phyloP scores from a whole-genome alignment of 2,113 vertebrate species.

The Numenius arquata region DNA sequence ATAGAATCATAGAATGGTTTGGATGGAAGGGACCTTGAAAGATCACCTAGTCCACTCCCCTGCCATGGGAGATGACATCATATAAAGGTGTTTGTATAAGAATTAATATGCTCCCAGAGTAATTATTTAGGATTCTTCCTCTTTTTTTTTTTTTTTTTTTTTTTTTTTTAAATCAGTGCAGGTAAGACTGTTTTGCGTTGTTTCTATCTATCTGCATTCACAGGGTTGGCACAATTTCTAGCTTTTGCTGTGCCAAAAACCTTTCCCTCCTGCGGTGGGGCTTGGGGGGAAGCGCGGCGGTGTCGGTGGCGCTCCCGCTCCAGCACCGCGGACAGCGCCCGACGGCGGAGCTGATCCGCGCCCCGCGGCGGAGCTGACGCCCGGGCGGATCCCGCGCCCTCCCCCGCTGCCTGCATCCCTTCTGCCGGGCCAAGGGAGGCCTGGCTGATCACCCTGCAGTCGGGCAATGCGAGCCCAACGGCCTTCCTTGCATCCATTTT shows the following conservation, averaged over 20 bases:
- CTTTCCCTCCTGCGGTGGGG: fast-evolving
- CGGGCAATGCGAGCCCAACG: fast-evolving
- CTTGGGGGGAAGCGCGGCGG: fast-evolving
- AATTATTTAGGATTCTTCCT: not conserved
- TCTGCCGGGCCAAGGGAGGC: not conserved
- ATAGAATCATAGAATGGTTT: not conserved
- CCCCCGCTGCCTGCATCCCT: not conserved
- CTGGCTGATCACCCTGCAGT: not conserved
- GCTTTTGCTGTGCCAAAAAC: fast-evolving
- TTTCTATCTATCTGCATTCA: not conserved
- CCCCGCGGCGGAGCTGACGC: not conserved
- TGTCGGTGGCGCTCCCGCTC: not conserved
- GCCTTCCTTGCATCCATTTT: fast-evolving
- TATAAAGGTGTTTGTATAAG: not conserved
- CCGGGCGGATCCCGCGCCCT: not conserved
- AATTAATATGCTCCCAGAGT: not conserved
- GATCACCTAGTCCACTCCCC: not conserved
- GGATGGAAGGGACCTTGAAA: not conserved
- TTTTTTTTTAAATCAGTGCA: not conserved
- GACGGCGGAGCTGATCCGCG: fast-evolving
- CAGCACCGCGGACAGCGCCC: constrained; percentile 49
- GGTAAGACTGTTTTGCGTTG: not conserved
- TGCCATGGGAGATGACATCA: not conserved
- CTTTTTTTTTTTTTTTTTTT: not conserved
- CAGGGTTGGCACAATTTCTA: too few species aligned